Evolutionary conservation across 2,888 invertebrate genomes (phyloP), one percentile per base, ranked within the genome.

Genomic region (Salpingus planirostris): DNA sequence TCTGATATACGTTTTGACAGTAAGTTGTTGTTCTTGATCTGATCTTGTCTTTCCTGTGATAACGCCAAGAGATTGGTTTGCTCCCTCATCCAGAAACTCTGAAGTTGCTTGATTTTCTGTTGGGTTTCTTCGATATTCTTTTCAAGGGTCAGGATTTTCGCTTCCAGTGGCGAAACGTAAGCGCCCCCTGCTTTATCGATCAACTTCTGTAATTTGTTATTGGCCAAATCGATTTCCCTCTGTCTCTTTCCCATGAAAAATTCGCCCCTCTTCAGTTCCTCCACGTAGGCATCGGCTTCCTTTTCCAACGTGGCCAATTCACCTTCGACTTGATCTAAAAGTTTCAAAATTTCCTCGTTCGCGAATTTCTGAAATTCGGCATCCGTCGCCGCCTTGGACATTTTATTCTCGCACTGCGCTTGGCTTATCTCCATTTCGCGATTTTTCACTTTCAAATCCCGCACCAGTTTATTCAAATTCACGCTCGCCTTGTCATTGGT

Each of bases 51-150:
- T 44, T 83, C 78, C 36, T 79, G 69, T 0, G 81, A 74, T 10
- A 87, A 60, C 39, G 71, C 69, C 2, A 86, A 75, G 33, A 83
- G 74, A 54, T 79, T 76, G 0, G 78, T 77, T 59, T 88, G 85
- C 43, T 81, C 73, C 27, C 83, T 71, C 42, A 88, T 63, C 88
- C 88, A 88, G 57, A 77, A 76, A 45, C 76, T 73, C 59, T 87
- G 82, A 48, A 78, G 59, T 27, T 69, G 63, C 46, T 78, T 74
- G 10, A 79, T 78, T 48, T 74, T 71, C 37, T 71, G 70, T 24
- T 77, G 74, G 2, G 73, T 60, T 12, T 72, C 64, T 24, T 70
- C 70, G 32, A 86, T 79, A 34, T 71, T 70, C 47, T 72, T 74
- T 53, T 85, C 83, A 40, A 84, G 47, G 36, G 73, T 70, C 3